phyloP scores from a whole-genome alignment of 2,888 invertebrate species.

The Tipula confusa region DNA sequence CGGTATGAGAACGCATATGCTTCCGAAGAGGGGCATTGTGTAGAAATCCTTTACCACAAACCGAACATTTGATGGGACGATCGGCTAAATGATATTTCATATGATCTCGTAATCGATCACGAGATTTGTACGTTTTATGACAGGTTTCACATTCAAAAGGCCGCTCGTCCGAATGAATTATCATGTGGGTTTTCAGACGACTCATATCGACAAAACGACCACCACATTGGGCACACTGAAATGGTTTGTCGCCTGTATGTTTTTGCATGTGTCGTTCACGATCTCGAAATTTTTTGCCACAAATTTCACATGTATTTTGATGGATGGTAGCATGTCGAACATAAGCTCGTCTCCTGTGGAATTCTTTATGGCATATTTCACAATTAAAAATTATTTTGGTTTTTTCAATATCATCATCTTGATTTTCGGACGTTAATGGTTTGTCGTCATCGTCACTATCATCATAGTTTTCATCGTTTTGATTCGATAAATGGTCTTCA shows the following conservation, averaged over 20 bases:
- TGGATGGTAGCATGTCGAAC: neutral
- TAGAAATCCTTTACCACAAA: constrained; percentile 27
- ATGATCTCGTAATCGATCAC: constrained; percentile 16
- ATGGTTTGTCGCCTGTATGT: constrained; percentile 26
- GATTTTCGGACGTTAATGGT: neutral
- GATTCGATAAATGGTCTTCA: neutral
- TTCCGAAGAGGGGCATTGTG: neutral
- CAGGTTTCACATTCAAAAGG: neutral
- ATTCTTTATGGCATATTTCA: constrained; percentile 27
- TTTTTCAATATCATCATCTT: neutral
- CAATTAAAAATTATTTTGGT: neutral
- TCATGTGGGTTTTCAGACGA: neutral
- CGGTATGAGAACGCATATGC: neutral
- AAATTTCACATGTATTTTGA: constrained; percentile 15
- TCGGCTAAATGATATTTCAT: constrained; percentile 15
- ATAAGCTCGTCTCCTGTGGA: neutral
- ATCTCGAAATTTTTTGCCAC: neutral
- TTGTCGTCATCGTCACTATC: neutral
- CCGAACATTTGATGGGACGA: neutral
- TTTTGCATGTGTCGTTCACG: neutral
- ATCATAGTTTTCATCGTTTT: neutral
- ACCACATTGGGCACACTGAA: constrained; percentile 5
- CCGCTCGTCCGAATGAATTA: neutral
- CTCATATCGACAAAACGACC: neutral
- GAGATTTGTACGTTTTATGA: neutral